Base-by-base conservation (phyloP, 2,888 invertebrate species). In the Morpho deidamia region DNA sequence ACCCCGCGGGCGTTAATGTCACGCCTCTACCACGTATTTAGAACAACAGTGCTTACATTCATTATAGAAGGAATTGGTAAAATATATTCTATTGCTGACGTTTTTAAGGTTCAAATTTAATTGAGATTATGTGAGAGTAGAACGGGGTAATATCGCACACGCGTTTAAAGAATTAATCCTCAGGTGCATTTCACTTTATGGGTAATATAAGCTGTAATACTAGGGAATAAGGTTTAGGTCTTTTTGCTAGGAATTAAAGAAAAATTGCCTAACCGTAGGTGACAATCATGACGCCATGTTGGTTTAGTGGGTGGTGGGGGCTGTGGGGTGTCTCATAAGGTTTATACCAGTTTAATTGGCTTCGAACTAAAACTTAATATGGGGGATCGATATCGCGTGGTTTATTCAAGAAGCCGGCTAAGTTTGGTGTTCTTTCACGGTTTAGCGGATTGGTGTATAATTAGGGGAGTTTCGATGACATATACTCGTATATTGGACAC, bases 221-320 rank as follows among this genome's bases (percentile, higher is more conserved):
- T 14, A 51, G 1, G 66, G 0, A n/a, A 44, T 74, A 74, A 60
- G 65, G 65, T 58, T 62, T 54, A 32, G 66, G 45, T 53, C 37
- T 5, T 64, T 56, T 51, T 34, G 50, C 44, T 50, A 37, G 43
- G 44, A 51, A 43, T 52, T 46, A 53, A 58, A 62, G 63, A 64
- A 61, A 66, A 63, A 68, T 74, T 75, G 75, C 65, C 60, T 62
- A 68, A 69, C 72, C 74, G 66, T 78, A 89, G 85, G 87, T 88
- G 87, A 88, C 86, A 87, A 86, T 78, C 72, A 72, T 78, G 81
- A 79, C 84, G 88, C 88, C 88, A 89, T 89, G 81, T 88, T 89
- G 85, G 80, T 83, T 84, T 83, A 80, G 78, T 73, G 69, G 72
- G 74, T 66, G 66, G 73, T 64, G 76, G 79, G 82, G 78, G 67